Evolutionary conservation across 2,888 invertebrate genomes (phyloP).

Genomic region (Eledone cirrhosa): DNA sequence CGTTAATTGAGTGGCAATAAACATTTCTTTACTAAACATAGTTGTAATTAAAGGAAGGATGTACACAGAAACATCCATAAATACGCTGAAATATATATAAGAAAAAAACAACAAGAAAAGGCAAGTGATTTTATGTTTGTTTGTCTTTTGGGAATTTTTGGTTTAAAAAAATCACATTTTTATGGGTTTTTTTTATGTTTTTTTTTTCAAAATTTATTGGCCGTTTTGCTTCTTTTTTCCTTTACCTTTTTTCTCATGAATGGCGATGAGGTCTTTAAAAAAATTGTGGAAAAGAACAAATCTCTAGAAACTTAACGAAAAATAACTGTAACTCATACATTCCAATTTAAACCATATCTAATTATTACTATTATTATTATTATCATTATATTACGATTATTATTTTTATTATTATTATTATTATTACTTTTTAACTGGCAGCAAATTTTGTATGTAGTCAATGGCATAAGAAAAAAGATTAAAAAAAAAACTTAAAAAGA

Average conservation of each 20-base stretch:
- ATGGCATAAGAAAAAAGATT: background rate
- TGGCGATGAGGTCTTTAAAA: conserved; percentile 15
- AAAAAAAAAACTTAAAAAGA: too few relatives aligned
- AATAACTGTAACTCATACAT: conserved; percentile 14
- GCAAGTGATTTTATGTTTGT: too few relatives aligned
- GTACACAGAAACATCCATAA: too few relatives aligned
- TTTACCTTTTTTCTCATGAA: background rate
- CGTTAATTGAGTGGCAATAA: too few relatives aligned
- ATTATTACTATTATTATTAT: too few relatives aligned
- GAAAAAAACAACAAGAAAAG: too few relatives aligned
- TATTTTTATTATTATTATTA: conserved; percentile 4
- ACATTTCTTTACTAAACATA: too few relatives aligned
- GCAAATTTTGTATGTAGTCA: conserved; percentile 27
- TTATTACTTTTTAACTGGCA: conserved; percentile 27
- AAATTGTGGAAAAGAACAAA: background rate
- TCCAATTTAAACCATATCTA: conserved; percentile 12
- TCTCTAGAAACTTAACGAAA: background rate
- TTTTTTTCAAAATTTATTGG: background rate
- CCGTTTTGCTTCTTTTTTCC: conserved; percentile 14
- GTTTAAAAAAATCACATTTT: too few relatives aligned
- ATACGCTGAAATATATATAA: too few relatives aligned
- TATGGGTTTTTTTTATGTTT: background rate
- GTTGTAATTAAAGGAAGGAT: too few relatives aligned
- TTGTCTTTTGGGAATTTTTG: too few relatives aligned
- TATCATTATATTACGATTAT: too few relatives aligned